Conservation (phyloP, 2,888 invertebrate species). For the Dorcus parallelipipedus region DNA sequence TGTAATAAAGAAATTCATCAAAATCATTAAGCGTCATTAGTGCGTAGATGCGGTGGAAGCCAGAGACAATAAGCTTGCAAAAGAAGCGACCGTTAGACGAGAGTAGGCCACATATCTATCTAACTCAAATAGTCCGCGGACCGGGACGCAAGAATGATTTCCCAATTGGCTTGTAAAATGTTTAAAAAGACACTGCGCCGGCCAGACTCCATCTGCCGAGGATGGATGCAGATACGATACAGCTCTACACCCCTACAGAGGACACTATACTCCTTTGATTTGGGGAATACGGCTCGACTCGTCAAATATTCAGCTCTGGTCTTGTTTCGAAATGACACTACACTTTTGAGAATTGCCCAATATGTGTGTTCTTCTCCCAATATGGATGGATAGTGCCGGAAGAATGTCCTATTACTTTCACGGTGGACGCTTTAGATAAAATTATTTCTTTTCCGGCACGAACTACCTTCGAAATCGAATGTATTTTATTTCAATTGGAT, state of each 20-base stretch:
- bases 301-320: slow-evolving; percentile 37
- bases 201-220: slow-evolving; percentile 28
- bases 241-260: slow-evolving; percentile 25
- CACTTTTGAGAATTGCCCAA: slow-evolving; percentile 35
- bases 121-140: slow-evolving; percentile 44
- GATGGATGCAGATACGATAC: slow-evolving; percentile 29
- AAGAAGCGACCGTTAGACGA: not conserved
- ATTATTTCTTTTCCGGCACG: not conserved
- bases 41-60: too few species aligned
- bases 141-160: slow-evolving; percentile 50
- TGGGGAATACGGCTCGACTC: slow-evolving; percentile 27
- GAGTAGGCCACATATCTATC: slow-evolving; percentile 42
- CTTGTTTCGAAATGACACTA: slow-evolving; percentile 34
- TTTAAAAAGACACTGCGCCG: slow-evolving; percentile 42
- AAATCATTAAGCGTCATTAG: too few species aligned
- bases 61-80: not conserved
- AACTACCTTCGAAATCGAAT: not conserved
- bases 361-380: slow-evolving; percentile 3
- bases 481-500: too few species aligned
- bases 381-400: not conserved
- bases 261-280: slow-evolving; percentile 27
- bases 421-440: not conserved
- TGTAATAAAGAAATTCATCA: too few species aligned
- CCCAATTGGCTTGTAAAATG: slow-evolving; percentile 52
- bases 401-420: slow-evolving; percentile 1